These are phyloP conservation scores for Danio rerio DNA, from an alignment of 2,113 vertebrate species.

Conservation along the genomic window GRCz12tu NC_133180.1:22925501-22926000, in stretches of 20 bases:
- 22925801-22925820: neutral
- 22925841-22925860: neutral
- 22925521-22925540: neutral
- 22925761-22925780: neutral
- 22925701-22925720: neutral
- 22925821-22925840: neutral
- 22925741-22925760: neutral
- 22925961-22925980: too few species aligned
- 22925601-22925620: neutral
- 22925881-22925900: too few species aligned
- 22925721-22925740: neutral
- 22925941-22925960: too few species aligned
- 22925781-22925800: neutral
- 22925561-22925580: neutral
- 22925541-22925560: neutral
- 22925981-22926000: too few species aligned
- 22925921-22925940: too few species aligned
- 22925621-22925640: neutral
- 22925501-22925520: neutral
- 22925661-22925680: neutral
- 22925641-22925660: neutral
- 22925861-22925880: neutral
- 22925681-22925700: neutral
- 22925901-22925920: too few species aligned
- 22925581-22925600: neutral